Conservation (phyloP, 2,888 invertebrate genomes). For the Hydropsyche betteni region DNA sequence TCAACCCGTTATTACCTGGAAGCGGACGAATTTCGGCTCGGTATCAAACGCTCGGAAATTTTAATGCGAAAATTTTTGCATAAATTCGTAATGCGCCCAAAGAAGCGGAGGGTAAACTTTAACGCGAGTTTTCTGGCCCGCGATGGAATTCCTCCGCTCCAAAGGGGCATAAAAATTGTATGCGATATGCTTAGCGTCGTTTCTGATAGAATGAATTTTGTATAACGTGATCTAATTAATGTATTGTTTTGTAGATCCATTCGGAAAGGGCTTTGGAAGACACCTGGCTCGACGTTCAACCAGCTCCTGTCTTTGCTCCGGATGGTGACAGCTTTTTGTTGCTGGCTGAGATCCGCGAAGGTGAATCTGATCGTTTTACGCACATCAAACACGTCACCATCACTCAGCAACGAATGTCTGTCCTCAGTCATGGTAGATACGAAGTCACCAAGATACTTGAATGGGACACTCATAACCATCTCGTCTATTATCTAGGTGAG, state of each 20-base stretch:
- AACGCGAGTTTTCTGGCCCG: no score
- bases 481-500: conserved; percentile 76
- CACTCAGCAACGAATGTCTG: conserved; percentile 82
- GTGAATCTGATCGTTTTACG: conserved; percentile 83
- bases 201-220: no score
- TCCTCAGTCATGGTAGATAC: conserved; percentile 85
- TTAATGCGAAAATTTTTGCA: no score
- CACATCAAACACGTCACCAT: conserved; percentile 89
- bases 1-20: neutral
- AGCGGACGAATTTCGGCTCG: no score
- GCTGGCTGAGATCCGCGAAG: conserved; percentile 84
- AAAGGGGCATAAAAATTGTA: no score
- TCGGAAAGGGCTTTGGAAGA: conserved; percentile 84
- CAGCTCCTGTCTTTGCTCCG: conserved; percentile 83
- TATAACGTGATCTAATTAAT: no score
- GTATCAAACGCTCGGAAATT: neutral
- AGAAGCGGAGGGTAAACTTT: no score
- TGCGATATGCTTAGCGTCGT: no score
- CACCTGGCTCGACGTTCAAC: conserved; percentile 86
- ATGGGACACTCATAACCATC: conserved; percentile 85
- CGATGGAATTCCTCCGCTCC: no score
- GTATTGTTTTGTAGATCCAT: conserved; percentile 69
- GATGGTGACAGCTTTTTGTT: conserved; percentile 87
- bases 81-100: no score
- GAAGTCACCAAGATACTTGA: conserved; percentile 84